Conservation (phyloP, 2,113 vertebrate species). For the Channa argus region DNA sequence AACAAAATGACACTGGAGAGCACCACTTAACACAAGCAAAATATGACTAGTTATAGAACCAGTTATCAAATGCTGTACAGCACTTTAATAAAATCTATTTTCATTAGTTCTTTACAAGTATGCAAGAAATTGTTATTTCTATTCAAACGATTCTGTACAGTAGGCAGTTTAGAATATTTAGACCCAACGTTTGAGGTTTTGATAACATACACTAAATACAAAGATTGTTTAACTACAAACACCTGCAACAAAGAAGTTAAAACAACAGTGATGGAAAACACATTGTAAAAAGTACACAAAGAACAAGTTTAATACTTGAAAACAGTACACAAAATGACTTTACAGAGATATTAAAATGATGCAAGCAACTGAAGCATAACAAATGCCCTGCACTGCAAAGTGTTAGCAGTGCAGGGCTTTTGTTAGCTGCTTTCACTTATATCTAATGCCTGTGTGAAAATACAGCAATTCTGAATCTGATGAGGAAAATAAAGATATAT, state of each 20-base stretch:
- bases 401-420: neutral
- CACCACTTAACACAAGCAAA: slow-evolving; percentile 4
- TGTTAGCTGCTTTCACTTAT: slow-evolving; percentile 1
- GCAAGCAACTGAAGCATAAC: slow-evolving; percentile 21
- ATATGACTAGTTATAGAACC: neutral
- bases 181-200: neutral
- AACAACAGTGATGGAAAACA: slow-evolving; percentile 32
- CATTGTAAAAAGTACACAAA: slow-evolving; percentile 36
- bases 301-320: slow-evolving; percentile 43
- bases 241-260: slow-evolving; percentile 25
- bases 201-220: neutral
- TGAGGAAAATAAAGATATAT: neutral
- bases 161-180: neutral
- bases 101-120: neutral
- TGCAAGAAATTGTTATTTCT: neutral
- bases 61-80: neutral
- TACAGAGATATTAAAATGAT: slow-evolving; percentile 43
- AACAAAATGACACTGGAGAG: slow-evolving; percentile 59
- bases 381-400: slow-evolving; percentile 30
- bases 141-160: neutral
- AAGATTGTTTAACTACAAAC: slow-evolving; percentile 7
- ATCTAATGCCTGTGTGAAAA: slow-evolving; percentile 5
- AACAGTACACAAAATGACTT: slow-evolving; percentile 41
- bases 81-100: neutral
- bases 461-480: neutral